Conservation (phyloP, 92 coral and sea anemone species). For the Chrysogorgia sp. region DNA sequence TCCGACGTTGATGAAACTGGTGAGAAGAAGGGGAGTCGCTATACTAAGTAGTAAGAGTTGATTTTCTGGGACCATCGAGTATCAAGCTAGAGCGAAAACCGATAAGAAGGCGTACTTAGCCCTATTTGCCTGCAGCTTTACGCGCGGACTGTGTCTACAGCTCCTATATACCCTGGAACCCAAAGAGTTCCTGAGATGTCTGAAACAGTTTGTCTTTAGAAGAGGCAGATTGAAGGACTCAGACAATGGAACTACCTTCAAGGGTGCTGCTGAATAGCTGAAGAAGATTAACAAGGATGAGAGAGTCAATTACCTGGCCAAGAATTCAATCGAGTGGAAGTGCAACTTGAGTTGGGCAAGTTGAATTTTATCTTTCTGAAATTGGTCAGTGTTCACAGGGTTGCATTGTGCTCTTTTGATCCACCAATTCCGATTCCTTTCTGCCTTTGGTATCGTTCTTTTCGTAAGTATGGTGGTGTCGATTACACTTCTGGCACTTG, state of each 20-base stretch:
- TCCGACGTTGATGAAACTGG: neutral
- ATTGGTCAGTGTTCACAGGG: too few species aligned
- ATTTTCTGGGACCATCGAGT: slow-evolving; percentile 16
- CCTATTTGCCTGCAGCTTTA: slow-evolving; percentile 22
- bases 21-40: neutral
- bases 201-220: slow-evolving; percentile 4
- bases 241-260: slow-evolving; percentile 15
- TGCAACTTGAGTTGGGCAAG: slow-evolving; percentile 3
- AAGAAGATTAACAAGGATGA: slow-evolving; percentile 19
- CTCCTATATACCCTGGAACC: slow-evolving; percentile 17
- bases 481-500: too few species aligned
- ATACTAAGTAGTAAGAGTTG: neutral
- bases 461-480: too few species aligned
- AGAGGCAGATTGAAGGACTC: slow-evolving; percentile 9
- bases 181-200: too few species aligned
- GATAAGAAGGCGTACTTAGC: slow-evolving; percentile 26
- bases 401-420: too few species aligned
- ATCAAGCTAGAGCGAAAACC: neutral
- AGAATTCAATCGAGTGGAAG: slow-evolving; percentile 20
- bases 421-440: too few species aligned
- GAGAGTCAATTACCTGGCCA: neutral
- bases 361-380: too few species aligned
- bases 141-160: slow-evolving; percentile 5
- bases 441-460: too few species aligned
- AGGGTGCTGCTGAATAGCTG: slow-evolving; percentile 3